phyloP scores from a whole-genome alignment of 2,113 vertebrate genomes.

The Corydoras sp. region DNA sequence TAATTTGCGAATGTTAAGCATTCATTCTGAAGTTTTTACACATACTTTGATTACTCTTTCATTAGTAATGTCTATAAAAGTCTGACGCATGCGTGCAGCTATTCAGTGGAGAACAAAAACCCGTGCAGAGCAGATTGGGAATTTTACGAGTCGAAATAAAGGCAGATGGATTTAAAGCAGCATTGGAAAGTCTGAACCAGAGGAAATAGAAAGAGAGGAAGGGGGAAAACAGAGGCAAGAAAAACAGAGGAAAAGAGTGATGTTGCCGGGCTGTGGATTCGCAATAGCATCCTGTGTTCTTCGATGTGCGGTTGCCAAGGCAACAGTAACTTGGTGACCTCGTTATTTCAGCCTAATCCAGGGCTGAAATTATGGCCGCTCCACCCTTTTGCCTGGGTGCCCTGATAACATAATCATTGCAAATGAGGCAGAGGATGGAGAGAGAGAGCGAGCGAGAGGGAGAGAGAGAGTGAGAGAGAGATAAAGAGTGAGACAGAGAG shows the following conservation, averaged over 20 bases:
- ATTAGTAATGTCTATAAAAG: too few relatives aligned
- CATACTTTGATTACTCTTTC: too few relatives aligned
- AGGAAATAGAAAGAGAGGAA: background rate
- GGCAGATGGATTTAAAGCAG: constrained; percentile 4
- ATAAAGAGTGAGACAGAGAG: constrained; percentile 76
- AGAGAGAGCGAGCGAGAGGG: constrained; percentile 64
- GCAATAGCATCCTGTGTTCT: constrained; percentile 96
- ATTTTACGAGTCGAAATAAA: constrained; percentile 11
- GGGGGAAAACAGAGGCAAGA: constrained; percentile 34
- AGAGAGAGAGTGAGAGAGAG: constrained; percentile 58
- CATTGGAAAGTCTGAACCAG: background rate
- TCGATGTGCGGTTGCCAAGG: constrained; percentile 98
- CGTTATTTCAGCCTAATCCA: constrained; percentile 99
- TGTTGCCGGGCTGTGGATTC: constrained; percentile 60
- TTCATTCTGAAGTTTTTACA: too few relatives aligned
- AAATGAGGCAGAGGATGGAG: constrained; percentile 83
- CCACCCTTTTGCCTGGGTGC: constrained; percentile 99
- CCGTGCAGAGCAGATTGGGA: constrained; percentile 6
- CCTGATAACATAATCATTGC: constrained; percentile 99
- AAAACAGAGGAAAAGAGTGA: constrained; percentile 34
- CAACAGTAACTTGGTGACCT: constrained; percentile 99
- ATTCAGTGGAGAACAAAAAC: background rate
- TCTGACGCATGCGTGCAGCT: too few relatives aligned
- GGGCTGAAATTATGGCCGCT: constrained; percentile 98
- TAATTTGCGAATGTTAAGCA: too few relatives aligned